Evolutionary conservation across 2,888 invertebrate species (phyloP), one percentile per base, ranked within the genome.

Genomic region (Drosophila lacicola): DNA sequence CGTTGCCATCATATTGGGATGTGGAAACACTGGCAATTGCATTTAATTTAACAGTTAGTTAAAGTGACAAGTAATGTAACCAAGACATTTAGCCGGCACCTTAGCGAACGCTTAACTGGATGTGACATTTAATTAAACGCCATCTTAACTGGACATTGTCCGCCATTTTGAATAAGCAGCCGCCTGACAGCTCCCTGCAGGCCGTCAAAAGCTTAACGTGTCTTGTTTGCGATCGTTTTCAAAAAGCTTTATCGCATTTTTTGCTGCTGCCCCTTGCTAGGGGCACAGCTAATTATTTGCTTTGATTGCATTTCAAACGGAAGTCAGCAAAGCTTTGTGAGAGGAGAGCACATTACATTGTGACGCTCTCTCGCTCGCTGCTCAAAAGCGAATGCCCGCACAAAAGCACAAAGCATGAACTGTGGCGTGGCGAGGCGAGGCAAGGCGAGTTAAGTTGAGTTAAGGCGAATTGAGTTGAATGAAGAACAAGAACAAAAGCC

Each of bases 401-500:
- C 37, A 64, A 64, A 71, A 51, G 56, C 56, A 41, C 9, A 65
- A 29, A 34, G 65, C 64, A 37, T 29, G 50, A 55, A 37, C 37
- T 37, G 37, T 41, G 56, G 19, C 47, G 44, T 54, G 33, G 17
- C 13, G 29, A 2, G 53, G 17, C 10, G 29, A 6, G 6, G 10
- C 13, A 46, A 53, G 36, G 14, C 14, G 33, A 65, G 70, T 50
- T 50, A 34, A 19, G 6, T 54, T 57, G 36, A 13, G 36, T 41
- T 21, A 19, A 45, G 45, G 60, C 60, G 62, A 55, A 53, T 45
- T 46, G 37, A 55, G 33, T 53, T 36, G 58, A 72, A 42, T 36
- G 54, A 42, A 49, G 58, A 44, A 29, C 25, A 46, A 13, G 41
- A 47, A 74, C 49, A 69, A 78, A 78, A 51, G 58, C 51, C 49